Conservation (phyloP, 1,140 invertebrate genomes). For the Bombus huntii region DNA sequence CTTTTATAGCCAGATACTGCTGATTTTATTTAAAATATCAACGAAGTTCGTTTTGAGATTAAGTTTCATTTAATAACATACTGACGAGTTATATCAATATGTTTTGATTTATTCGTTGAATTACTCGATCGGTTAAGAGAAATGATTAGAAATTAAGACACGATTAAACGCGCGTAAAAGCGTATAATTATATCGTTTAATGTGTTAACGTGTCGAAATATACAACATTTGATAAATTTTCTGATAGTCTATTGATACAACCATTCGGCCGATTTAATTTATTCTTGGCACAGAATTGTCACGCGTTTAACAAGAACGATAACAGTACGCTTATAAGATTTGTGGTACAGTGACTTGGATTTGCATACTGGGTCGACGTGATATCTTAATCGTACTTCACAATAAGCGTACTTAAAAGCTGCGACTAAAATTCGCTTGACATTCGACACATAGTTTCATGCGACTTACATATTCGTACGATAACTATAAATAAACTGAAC, state of each 20-base stretch:
- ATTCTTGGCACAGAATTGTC: conserved; percentile 1
- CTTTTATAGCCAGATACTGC: neutral
- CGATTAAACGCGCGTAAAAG: neutral
- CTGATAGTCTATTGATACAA: neutral
- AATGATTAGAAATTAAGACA: neutral
- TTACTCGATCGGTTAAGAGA: no score
- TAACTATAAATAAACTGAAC: neutral
- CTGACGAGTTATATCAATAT: neutral
- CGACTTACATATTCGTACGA: neutral
- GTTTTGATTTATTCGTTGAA: neutral
- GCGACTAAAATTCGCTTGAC: neutral
- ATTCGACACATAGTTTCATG: neutral
- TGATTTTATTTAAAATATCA: neutral
- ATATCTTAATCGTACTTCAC: conserved; percentile 29
- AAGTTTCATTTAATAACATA: neutral
- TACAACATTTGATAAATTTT: conserved; percentile 3
- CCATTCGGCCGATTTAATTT: neutral
- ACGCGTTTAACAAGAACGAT: conserved; percentile 25
- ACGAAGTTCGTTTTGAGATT: neutral
- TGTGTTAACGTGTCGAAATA: neutral
- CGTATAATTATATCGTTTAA: neutral
- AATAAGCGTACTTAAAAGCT: neutral
- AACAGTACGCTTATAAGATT: conserved; percentile 29
- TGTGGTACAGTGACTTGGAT: conserved; percentile 3
- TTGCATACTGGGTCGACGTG: conserved; percentile 38